Conservation (phyloP, 2,888 invertebrate species). For the Aethes cnicana region DNA sequence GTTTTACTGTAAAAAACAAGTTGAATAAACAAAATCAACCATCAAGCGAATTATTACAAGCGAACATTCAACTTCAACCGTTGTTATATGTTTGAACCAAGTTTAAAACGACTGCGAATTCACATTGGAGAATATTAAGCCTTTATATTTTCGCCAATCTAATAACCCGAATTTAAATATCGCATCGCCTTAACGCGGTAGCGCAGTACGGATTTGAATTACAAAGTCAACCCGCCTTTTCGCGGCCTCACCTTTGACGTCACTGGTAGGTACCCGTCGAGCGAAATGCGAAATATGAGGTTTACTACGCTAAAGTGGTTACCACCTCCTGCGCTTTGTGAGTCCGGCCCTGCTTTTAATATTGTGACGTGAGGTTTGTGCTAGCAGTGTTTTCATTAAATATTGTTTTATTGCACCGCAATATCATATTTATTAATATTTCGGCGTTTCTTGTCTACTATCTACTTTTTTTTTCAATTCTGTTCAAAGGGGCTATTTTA, state of each 20-base stretch:
- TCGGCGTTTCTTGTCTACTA: not conserved
- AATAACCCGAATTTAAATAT: conserved; percentile 74
- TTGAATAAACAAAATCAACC: too few relatives aligned
- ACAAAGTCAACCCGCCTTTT: conserved; percentile 69
- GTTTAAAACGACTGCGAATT: too few relatives aligned
- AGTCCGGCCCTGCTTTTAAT: conserved; percentile 42
- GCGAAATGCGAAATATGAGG: conserved; percentile 39
- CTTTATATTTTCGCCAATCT: conserved; percentile 62
- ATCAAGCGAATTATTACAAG: too few relatives aligned
- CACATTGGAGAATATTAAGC: conserved; percentile 53
- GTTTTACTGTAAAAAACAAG: too few relatives aligned
- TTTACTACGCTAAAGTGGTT: conserved; percentile 40
- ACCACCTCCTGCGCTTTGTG: conserved; percentile 36
- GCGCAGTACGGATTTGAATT: conserved; percentile 66
- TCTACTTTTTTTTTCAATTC: too few relatives aligned
- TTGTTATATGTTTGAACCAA: too few relatives aligned
- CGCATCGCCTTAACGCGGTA: conserved; percentile 58
- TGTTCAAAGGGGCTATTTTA: too few relatives aligned
- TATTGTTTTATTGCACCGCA: conserved; percentile 5
- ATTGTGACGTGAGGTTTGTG: conserved; percentile 33
- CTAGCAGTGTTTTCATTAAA: conserved; percentile 10
- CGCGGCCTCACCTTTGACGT: conserved; percentile 54
- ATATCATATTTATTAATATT: conserved; percentile 23
- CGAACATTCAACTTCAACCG: too few relatives aligned
- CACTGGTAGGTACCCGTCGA: conserved; percentile 38